phyloP scores from a whole-genome alignment of 1,140 invertebrate genomes.

The Drosophila ogumai region DNA sequence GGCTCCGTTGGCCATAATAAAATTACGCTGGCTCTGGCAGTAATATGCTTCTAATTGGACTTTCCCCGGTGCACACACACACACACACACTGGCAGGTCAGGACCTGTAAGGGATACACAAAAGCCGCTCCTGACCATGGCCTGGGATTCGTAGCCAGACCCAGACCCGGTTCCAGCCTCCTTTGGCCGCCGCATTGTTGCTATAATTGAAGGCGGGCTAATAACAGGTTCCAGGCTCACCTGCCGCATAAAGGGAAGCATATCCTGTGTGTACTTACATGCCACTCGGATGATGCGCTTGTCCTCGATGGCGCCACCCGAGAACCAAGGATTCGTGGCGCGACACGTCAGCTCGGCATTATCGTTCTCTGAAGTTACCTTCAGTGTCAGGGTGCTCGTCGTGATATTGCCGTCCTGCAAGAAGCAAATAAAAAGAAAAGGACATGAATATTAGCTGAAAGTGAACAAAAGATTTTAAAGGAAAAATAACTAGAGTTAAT shows the following conservation, averaged over 20 bases:
- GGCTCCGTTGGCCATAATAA: slow-evolving; percentile 58
- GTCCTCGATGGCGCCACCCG: slow-evolving; percentile 91
- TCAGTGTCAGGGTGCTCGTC: slow-evolving; percentile 90
- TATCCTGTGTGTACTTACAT: slow-evolving; percentile 88
- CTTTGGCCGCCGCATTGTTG: slow-evolving; percentile 20
- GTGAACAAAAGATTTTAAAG: not conserved
- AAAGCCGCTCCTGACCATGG: slow-evolving; percentile 47
- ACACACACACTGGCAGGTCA: slow-evolving; percentile 12
- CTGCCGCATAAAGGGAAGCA: slow-evolving; percentile 21
- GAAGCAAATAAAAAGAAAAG: not conserved
- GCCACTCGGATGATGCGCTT: slow-evolving; percentile 91
- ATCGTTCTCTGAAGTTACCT: slow-evolving; percentile 91
- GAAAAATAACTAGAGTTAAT: not conserved
- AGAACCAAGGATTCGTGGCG: slow-evolving; percentile 95
- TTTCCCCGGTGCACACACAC: slow-evolving; percentile 41
- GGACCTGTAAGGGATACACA: slow-evolving; percentile 37
- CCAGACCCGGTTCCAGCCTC: slow-evolving; percentile 6
- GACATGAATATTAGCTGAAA: slow-evolving; percentile 1
- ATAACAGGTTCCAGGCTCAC: slow-evolving; percentile 42
- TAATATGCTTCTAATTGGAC: slow-evolving; percentile 80
- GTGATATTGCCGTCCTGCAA: slow-evolving; percentile 89
- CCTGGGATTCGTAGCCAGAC: slow-evolving; percentile 2
- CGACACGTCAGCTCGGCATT: slow-evolving; percentile 93
- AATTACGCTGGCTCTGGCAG: slow-evolving; percentile 66
- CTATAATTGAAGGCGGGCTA: slow-evolving; percentile 32